Conservation (phyloP, 2,888 invertebrate species). For the Volucella bombylans region DNA sequence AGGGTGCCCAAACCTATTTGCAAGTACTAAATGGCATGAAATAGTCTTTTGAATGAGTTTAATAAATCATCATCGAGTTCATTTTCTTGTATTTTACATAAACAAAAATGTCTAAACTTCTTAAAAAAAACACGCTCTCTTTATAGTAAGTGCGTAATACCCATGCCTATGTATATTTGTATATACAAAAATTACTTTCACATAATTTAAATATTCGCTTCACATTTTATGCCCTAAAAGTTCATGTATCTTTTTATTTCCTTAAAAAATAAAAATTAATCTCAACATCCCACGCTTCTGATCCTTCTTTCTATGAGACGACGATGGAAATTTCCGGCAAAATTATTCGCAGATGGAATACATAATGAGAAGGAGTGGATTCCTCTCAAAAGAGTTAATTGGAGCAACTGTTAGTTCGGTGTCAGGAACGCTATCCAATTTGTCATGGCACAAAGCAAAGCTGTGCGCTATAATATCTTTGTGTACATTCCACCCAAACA, state of each 20-base stretch:
- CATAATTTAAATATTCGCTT: neutral
- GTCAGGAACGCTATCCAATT: neutral
- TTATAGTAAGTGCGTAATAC: no score
- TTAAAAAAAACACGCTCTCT: no score
- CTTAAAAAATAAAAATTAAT: conserved; percentile 12
- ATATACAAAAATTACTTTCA: no score
- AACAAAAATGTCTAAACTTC: no score
- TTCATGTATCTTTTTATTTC: neutral
- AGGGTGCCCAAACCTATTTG: no score
- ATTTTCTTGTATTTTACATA: no score
- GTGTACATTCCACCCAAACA: neutral
- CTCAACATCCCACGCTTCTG: conserved; percentile 22
- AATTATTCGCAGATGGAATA: conserved; percentile 48
- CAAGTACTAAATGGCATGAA: no score
- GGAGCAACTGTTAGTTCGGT: conserved; percentile 45
- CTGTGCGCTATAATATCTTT: conserved; percentile 35
- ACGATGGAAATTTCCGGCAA: conserved; percentile 26
- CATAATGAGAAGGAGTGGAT: conserved; percentile 56
- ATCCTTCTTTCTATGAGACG: conserved; percentile 31
- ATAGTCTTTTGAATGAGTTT: no score
- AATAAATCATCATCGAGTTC: no score
- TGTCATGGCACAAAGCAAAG: conserved; percentile 31
- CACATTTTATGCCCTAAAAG: neutral
- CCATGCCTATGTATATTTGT: no score
- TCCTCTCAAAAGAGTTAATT: conserved; percentile 53